Base-by-base conservation (phyloP, 2,113 vertebrate genomes). In the Antechinus stuartii region DNA sequence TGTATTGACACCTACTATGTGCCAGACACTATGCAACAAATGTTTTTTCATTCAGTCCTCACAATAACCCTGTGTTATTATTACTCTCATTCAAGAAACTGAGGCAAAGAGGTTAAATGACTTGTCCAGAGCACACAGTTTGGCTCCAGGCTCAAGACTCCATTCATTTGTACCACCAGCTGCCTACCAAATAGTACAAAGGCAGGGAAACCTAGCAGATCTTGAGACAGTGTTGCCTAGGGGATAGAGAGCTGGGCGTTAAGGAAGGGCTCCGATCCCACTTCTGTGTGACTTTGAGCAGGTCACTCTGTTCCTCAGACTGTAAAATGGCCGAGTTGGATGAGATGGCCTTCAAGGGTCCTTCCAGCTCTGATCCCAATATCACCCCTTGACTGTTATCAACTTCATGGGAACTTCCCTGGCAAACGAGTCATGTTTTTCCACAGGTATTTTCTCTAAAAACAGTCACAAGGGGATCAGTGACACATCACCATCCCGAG, bases 391-490 rank as follows among this genome's bases (percentile, higher is more conserved):
- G 61, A 76, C 30, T n/a, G 68, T 42, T n/a, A 42, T 11, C 2
- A 23, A 7, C 19, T 42, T n/a, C 6, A 1, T 22, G 6, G 16
- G 16, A n/a, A 84, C 19, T 42, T 42, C 68, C 92, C 97, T 93
- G 96, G 96, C 92, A 96, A 95, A 97, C 95, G 57, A 96, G 57
- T 97, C 95, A 94, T 96, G 94, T 56, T 23, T 50, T 12, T 96
- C 94, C 95, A 92, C 89, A 96, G 94, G 94, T 89, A 95, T 97
- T 96, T 96, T 89, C 89, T 96, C 84, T 91, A 95, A 91, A 97
- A 97, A 96, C 47, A 90, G 94, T 9, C 91, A 90, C 90, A 54
- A 35, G 50, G 54, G 84, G 10, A 50, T 42, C n/a, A 22, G 91
- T 90, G 90, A 94, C 57, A 76, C 0, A 0, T 1, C 23, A 55